Conservation (phyloP, 2,113 vertebrate genomes). For the Plotosus lineatus region DNA sequence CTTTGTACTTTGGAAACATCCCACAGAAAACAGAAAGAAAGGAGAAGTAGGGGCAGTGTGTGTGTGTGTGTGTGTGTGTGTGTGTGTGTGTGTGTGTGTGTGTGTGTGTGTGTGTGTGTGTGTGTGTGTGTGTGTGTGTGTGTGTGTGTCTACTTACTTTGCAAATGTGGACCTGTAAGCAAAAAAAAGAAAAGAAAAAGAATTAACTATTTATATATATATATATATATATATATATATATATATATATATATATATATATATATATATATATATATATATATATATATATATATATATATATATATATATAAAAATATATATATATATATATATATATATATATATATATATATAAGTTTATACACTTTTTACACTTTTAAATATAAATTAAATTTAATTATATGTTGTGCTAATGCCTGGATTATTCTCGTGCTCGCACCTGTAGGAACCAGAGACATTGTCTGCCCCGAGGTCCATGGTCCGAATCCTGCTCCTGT, state of each 20-base stretch:
- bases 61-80: slow-evolving; percentile 29
- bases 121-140: background rate
- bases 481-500: slow-evolving; percentile 82
- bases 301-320: too few relatives aligned
- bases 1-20: slow-evolving; percentile 49
- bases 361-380: too few relatives aligned
- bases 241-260: too few relatives aligned
- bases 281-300: too few relatives aligned
- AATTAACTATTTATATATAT: too few relatives aligned
- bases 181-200: too few relatives aligned
- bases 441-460: slow-evolving; percentile 68
- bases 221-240: too few relatives aligned
- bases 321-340: too few relatives aligned
- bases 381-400: background rate
- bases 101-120: background rate
- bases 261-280: too few relatives aligned
- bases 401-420: background rate
- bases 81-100: background rate
- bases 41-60: slow-evolving; percentile 43
- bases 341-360: too few relatives aligned
- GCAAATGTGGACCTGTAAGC: slow-evolving; percentile 61
- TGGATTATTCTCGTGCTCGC: slow-evolving; percentile 40
- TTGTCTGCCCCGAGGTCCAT: slow-evolving; percentile 76
- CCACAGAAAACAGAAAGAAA: slow-evolving; percentile 32
- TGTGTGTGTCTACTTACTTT: slow-evolving; percentile 61